A percentile compares a stretch with the other conserved stretches of the same genome.
These are phyloP conservation scores for Apotomis betuletana DNA, from an alignment of 2,888 invertebrate genomes.

Conservation along the genomic window DNA sequence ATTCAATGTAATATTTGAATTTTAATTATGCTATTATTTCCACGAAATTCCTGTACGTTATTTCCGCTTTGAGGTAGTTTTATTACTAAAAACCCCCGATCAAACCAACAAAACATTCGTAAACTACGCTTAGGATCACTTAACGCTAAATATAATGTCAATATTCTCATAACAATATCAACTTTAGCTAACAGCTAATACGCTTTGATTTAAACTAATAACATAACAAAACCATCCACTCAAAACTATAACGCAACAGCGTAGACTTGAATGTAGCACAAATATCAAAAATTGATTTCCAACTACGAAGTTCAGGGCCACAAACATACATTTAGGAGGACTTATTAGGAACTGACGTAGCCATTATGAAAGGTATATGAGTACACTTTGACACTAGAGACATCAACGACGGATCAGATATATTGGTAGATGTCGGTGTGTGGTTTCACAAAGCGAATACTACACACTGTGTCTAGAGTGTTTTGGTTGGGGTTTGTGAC, in stretches of 20 bases:
- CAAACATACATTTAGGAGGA: no score
- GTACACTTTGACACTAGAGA: no score
- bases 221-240: not conserved
- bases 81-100: not conserved
- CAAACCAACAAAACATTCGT: not conserved
- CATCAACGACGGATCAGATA: no score
- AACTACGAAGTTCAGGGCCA: not conserved
- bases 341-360: no score
- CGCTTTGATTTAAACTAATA: not conserved
- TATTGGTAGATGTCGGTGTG: no score
- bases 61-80: not conserved
- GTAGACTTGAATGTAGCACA: not conserved
- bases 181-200: not conserved
- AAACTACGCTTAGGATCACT: not conserved
- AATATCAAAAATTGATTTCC: not conserved
- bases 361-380: no score
- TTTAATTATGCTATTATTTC: no score
- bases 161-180: not conserved
- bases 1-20: no score
- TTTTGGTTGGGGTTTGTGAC: no score
- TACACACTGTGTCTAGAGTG: no score
- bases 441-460: no score
- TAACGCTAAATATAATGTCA: not conserved
- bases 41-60: no score
- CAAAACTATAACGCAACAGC: not conserved